Conservation (phyloP, 2,113 vertebrate genomes). For the Carettochelys insculpta region DNA sequence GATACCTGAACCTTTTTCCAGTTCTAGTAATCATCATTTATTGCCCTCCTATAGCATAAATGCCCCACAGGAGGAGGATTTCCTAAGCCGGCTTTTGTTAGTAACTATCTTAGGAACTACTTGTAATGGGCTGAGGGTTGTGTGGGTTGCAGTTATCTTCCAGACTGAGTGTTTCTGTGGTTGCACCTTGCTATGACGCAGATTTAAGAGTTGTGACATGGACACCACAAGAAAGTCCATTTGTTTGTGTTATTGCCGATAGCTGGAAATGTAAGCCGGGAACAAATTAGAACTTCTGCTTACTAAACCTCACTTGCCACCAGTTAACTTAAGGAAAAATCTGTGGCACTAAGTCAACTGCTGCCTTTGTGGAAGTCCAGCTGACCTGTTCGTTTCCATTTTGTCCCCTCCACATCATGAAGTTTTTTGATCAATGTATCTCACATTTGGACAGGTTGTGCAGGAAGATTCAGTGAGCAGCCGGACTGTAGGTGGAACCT, state of each 20-base stretch:
- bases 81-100: neutral
- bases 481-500: neutral
- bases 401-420: neutral
- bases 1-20: neutral
- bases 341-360: neutral
- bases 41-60: neutral
- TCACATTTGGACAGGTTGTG: neutral
- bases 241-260: neutral
- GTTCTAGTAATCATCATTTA: neutral
- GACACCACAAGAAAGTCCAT: neutral
- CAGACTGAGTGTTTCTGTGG: rapidly evolving
- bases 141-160: neutral
- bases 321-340: neutral
- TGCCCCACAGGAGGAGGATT: neutral
- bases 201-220: neutral
- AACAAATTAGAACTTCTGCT: neutral
- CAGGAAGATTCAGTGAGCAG: neutral
- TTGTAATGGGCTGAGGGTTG: neutral
- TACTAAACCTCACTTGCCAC: neutral
- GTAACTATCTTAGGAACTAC: neutral
- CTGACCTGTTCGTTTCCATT: neutral
- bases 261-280: neutral
- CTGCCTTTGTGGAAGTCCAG: neutral
- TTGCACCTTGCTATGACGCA: neutral
- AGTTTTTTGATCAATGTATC: too few species aligned